Conservation (phyloP, 2,113 vertebrate genomes). For the Sorex fumeus region DNA sequence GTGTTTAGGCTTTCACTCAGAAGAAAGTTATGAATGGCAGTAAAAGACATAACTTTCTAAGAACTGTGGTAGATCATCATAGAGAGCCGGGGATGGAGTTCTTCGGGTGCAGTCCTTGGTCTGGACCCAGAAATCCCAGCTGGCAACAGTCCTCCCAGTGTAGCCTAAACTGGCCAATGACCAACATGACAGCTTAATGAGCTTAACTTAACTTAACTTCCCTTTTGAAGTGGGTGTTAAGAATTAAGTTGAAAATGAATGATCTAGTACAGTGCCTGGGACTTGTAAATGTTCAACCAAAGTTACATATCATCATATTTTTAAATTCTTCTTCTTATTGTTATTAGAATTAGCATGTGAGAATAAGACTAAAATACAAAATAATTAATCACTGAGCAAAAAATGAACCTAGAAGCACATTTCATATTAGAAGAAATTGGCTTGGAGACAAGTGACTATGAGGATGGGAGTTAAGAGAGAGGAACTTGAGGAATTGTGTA, state of each 20-base stretch:
- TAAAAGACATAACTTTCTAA: slow-evolving; percentile 20
- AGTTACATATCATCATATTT: slow-evolving; percentile 21
- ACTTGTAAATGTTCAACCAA: slow-evolving; percentile 8
- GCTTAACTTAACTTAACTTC: background rate
- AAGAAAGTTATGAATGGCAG: slow-evolving; percentile 8
- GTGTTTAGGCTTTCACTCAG: slow-evolving; percentile 43
- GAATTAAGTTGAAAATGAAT: slow-evolving; percentile 28
- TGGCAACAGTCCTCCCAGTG: background rate
- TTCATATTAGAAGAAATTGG: slow-evolving; percentile 18
- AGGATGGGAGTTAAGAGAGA: background rate
- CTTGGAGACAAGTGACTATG: background rate
- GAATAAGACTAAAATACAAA: slow-evolving; percentile 20
- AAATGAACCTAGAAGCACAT: background rate
- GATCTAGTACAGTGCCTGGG: background rate
- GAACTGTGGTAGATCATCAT: slow-evolving; percentile 11
- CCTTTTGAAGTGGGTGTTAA: slow-evolving; percentile 43
- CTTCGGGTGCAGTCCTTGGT: slow-evolving; percentile 17
- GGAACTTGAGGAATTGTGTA: background rate
- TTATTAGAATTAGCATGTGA: background rate
- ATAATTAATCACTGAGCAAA: background rate
- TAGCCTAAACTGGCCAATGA: slow-evolving; percentile 28
- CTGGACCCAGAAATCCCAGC: slow-evolving; percentile 29
- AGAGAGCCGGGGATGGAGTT: background rate
- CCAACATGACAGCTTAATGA: background rate
- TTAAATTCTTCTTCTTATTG: slow-evolving; percentile 2